A percentile compares a stretch with the other conserved stretches of the same genome.
These are phyloP conservation scores for Mormyrus hasselquistii DNA, from an alignment of 2,797 vertebrate species.

Conservation along the genomic window DNA sequence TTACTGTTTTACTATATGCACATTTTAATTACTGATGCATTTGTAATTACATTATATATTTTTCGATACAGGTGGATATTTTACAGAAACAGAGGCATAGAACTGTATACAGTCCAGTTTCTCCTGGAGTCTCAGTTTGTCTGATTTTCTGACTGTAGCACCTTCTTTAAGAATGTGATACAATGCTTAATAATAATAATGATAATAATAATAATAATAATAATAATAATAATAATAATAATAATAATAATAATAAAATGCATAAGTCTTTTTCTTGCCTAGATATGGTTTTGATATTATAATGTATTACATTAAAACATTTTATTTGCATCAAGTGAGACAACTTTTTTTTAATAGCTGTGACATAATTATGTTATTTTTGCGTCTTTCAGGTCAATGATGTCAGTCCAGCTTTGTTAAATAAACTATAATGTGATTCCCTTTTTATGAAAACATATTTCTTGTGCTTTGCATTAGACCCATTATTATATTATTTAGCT, in stretches of 20 bases:
- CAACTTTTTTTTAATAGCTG: not conserved
- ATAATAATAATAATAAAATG: not conserved
- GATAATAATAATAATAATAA: not conserved
- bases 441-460: conserved; percentile 15
- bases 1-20: not conserved
- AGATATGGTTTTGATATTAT: not conserved
- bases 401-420: not conserved
- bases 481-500: not conserved
- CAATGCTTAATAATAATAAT: not conserved
- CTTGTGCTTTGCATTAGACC: not conserved
- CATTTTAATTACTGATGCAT: not conserved
- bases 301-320: not conserved
- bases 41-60: not conserved
- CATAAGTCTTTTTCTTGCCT: not conserved
- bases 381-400: not conserved
- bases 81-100: not conserved
- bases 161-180: not conserved
- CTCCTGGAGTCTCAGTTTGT: not conserved
- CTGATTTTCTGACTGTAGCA: not conserved
- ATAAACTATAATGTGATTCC: not conserved
- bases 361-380: not conserved
- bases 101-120: not conserved
- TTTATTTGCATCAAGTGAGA: not conserved
- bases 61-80: not conserved
- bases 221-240: not conserved